Evolutionary conservation across 2,888 invertebrate species (phyloP).

Genomic region (Vannuccia rotundouncinata): DNA sequence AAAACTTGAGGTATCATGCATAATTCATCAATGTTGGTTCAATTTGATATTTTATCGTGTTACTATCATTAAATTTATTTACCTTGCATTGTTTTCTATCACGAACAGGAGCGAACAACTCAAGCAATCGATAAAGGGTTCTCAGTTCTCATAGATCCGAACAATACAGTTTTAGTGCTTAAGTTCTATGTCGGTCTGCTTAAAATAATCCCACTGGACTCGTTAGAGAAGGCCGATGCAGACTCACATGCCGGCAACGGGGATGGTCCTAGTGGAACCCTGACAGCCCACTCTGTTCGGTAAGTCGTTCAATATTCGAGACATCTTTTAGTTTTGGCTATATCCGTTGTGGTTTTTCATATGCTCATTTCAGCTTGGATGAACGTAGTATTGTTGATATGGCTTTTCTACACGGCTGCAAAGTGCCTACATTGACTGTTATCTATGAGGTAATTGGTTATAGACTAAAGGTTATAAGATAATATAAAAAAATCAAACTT

Average conservation of each 20-base stretch:
- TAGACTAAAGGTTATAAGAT: background rate
- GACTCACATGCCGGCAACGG: no score
- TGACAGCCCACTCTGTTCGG: background rate
- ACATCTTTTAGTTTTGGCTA: background rate
- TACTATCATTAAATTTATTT: background rate
- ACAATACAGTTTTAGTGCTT: conserved; percentile 85
- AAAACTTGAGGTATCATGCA: background rate
- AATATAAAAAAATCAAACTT: no score
- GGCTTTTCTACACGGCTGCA: conserved; percentile 86
- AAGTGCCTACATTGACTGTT: conserved; percentile 81
- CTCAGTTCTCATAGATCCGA: conserved; percentile 88
- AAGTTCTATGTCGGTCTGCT: conserved; percentile 90
- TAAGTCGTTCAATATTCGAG: background rate
- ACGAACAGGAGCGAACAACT: conserved; percentile 6
- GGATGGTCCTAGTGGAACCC: no score
- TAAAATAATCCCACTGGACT: conserved; percentile 87
- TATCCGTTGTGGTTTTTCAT: background rate
- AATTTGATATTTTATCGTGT: background rate
- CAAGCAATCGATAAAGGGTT: conserved; percentile 77
- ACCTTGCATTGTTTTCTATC: conserved; percentile 4
- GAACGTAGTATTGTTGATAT: conserved; percentile 90
- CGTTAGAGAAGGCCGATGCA: no score
- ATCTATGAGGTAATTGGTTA: conserved; percentile 63
- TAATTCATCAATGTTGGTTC: background rate
- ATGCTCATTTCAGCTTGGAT: conserved; percentile 67